Percentiles rank a stretch among this genome's conserved stretches.
phyloP scores from a whole-genome alignment of 1,140 invertebrate genomes.

The Eupeodes corollae region DNA sequence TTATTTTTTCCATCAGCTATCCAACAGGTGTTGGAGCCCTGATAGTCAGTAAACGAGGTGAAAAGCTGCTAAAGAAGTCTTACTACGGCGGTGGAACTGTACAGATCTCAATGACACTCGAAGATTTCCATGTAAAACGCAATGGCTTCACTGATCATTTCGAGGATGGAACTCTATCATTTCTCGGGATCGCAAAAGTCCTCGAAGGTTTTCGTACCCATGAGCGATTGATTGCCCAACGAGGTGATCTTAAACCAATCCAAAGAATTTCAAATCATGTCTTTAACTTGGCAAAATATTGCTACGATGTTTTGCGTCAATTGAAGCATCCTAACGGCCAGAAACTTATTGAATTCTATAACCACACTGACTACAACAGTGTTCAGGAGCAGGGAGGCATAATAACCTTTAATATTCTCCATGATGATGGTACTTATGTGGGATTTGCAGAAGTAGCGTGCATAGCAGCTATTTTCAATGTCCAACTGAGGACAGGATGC shows the following conservation, averaged over 20 bases:
- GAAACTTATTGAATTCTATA: slow-evolving; percentile 60
- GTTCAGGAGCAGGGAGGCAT: slow-evolving; percentile 63
- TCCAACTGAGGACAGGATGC: slow-evolving; percentile 84
- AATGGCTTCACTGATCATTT: slow-evolving; percentile 61
- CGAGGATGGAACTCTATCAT: slow-evolving; percentile 89
- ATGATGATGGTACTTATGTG: slow-evolving; percentile 64
- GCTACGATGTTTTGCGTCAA: slow-evolving; percentile 50
- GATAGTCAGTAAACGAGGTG: slow-evolving; percentile 60
- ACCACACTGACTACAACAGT: slow-evolving; percentile 54
- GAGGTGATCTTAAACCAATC: slow-evolving; percentile 46
- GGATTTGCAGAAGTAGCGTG: slow-evolving; percentile 86
- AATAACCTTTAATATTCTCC: slow-evolving; percentile 78
- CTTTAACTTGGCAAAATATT: slow-evolving; percentile 62
- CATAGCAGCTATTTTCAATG: slow-evolving; percentile 74
- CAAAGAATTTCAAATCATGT: slow-evolving; percentile 58
- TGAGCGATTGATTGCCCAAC: slow-evolving; percentile 42
- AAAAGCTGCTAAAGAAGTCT: slow-evolving; percentile 51
- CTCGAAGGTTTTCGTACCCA: slow-evolving; percentile 69
- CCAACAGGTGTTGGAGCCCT: slow-evolving; percentile 88
- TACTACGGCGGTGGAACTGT: slow-evolving; percentile 93
- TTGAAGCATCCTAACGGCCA: slow-evolving; percentile 64
- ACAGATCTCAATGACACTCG: slow-evolving; percentile 59
- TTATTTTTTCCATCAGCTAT: slow-evolving; percentile 39
- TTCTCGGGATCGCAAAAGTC: slow-evolving; percentile 71
- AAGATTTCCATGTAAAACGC: slow-evolving; percentile 58